A percentile compares a stretch with the other conserved stretches of the same genome.
phyloP scores from a whole-genome alignment of 2,888 invertebrate genomes.

The Osmoderma eremita region DNA sequence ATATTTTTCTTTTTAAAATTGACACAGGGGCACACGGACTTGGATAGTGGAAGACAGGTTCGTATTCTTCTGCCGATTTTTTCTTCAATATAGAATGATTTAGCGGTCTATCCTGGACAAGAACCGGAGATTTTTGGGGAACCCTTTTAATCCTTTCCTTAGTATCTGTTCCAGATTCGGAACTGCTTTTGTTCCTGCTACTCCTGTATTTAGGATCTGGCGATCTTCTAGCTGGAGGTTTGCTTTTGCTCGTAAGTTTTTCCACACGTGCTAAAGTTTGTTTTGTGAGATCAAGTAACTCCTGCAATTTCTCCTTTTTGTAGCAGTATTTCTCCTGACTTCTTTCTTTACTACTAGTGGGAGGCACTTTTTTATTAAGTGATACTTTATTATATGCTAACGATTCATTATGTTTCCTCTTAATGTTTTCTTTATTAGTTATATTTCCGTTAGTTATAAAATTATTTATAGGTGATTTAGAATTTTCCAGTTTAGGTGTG shows the following conservation, averaged over 20 bases:
- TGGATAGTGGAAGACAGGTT: constrained; percentile 45
- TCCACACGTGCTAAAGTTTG: constrained; percentile 76
- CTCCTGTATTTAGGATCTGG: constrained; percentile 21
- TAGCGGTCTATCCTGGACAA: constrained; percentile 31
- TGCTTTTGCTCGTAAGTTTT: constrained; percentile 66
- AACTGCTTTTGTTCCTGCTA: constrained; percentile 25
- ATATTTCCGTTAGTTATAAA: constrained; percentile 25
- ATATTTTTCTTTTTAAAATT: constrained; percentile 69
- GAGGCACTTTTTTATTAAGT: constrained; percentile 45
- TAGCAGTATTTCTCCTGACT: constrained; percentile 12
- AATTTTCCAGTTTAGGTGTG: constrained; percentile 14
- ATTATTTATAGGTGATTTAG: constrained; percentile 20
- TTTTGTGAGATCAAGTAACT: constrained; percentile 72
- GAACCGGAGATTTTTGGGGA: constrained; percentile 13
- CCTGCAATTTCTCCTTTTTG: constrained; percentile 69
- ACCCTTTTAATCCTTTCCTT: constrained; percentile 22
- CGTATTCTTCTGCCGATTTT: constrained; percentile 68
- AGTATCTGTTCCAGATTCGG: constrained; percentile 28
- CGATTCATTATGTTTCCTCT: constrained; percentile 43
- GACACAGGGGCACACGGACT: constrained; percentile 64
- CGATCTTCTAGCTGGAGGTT: constrained; percentile 13
- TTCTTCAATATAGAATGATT: constrained; percentile 74
- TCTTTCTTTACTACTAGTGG: constrained; percentile 32
- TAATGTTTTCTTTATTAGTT: constrained; percentile 50
- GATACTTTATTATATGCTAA: constrained; percentile 8